Conservation (phyloP, 2,797 vertebrate species). For the Coregonus ussuriensis region DNA sequence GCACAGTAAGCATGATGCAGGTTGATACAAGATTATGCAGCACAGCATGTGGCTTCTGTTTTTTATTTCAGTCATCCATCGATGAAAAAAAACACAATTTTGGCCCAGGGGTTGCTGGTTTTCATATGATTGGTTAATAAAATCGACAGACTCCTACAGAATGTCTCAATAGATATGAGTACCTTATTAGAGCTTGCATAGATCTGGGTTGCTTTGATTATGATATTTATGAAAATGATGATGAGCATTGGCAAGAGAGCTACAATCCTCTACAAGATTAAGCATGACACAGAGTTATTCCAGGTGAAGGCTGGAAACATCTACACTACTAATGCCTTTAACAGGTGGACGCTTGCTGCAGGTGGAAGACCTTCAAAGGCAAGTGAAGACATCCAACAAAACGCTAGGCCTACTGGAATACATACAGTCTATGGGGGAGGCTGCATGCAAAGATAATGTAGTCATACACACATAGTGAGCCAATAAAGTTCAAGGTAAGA, state of each 20-base stretch:
- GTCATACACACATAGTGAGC: conserved; percentile 1
- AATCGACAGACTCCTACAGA: neutral
- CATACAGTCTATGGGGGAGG: conserved; percentile 6
- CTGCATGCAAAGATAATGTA: conserved; percentile 18
- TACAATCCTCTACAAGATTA: conserved; percentile 26
- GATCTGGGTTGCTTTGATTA: neutral
- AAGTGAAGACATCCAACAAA: conserved; percentile 41
- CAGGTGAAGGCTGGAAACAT: conserved; percentile 19
- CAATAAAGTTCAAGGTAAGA: neutral
- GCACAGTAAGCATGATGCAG: neutral
- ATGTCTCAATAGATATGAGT: neutral
- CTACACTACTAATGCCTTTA: conserved; percentile 11
- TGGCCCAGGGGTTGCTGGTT: neutral
- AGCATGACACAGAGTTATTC: conserved; percentile 24
- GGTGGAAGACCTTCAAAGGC: conserved; percentile 51
- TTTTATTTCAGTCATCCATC: neutral
- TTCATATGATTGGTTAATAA: neutral
- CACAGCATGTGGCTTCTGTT: neutral
- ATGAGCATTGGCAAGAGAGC: conserved; percentile 21
- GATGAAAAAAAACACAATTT: neutral
- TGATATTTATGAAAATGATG: conserved; percentile 6
- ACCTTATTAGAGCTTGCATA: neutral
- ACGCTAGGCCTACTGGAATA: too few relatives aligned
- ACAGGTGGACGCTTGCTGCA: conserved; percentile 55
- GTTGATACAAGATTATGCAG: neutral